These are phyloP conservation scores for Lasaia peninsularis DNA, from an alignment of 1,140 invertebrate genomes.

Conservation along the genomic window DNA sequence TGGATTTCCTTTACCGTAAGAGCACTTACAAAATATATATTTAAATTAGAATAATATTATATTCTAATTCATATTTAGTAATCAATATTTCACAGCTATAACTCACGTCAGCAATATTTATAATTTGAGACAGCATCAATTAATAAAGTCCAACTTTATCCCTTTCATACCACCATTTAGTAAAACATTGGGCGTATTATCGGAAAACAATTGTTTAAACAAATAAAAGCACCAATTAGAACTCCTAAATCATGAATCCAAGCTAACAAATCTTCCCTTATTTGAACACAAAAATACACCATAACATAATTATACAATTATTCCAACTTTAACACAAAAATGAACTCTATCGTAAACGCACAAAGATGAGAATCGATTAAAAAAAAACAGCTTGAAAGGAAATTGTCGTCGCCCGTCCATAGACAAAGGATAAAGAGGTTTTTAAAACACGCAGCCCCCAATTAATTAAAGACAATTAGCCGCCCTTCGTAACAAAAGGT, in stretches of 20 bases:
- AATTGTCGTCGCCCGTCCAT: conserved; percentile 7
- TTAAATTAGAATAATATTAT: too few relatives aligned
- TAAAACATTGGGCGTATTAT: conserved; percentile 34
- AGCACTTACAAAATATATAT: too few relatives aligned
- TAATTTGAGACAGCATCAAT: neutral
- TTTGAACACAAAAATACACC: conserved; percentile 17
- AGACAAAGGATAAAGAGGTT: conserved; percentile 13
- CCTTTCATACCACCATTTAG: neutral
- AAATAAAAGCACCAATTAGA: conserved; percentile 42
- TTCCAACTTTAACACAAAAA: neutral
- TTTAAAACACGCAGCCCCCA: conserved; percentile 36
- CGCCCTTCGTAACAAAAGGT: conserved; percentile 66
- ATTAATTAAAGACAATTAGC: conserved; percentile 71
- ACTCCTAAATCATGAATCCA: conserved; percentile 37
- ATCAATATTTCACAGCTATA: too few relatives aligned
- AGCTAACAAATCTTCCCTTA: conserved; percentile 26
- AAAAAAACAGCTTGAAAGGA: neutral
- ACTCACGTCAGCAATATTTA: neutral
- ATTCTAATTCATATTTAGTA: too few relatives aligned
- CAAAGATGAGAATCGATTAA: neutral
- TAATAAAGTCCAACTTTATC: neutral
- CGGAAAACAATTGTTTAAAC: conserved; percentile 28
- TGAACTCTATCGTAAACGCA: neutral
- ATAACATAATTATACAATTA: neutral
- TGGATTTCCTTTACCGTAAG: too few relatives aligned